A percentile compares a stretch with the other conserved stretches of the same genome.
Evolutionary conservation across 1,140 invertebrate genomes (phyloP).

Genomic region (Hylaeus volcanicus): DNA sequence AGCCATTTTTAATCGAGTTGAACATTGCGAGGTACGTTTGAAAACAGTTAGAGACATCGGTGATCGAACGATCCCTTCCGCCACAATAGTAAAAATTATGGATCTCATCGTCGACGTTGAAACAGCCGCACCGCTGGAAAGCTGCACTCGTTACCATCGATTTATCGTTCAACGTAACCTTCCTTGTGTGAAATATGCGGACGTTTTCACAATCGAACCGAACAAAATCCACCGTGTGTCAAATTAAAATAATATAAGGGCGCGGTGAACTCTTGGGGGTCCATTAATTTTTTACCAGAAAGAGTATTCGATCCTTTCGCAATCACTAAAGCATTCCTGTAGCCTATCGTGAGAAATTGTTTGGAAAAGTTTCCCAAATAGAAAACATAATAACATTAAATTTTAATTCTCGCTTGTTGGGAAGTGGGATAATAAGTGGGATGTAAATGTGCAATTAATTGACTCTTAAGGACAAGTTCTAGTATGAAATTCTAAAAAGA

Average conservation of each 20-base stretch:
- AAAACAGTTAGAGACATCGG: constrained; percentile 8
- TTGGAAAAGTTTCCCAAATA: too few relatives aligned
- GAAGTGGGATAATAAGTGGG: too few relatives aligned
- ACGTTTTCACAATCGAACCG: constrained; percentile 22
- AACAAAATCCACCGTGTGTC: constrained; percentile 29
- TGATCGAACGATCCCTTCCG: constrained; percentile 24
- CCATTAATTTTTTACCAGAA: neutral
- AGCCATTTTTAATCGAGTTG: neutral
- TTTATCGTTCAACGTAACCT: constrained; percentile 44
- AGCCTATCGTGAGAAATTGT: too few relatives aligned
- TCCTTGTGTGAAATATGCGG: constrained; percentile 13
- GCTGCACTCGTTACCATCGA: constrained; percentile 35
- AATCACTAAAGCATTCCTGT: too few relatives aligned
- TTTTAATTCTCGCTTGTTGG: too few relatives aligned
- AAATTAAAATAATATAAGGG: constrained; percentile 31
- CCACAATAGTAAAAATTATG: constrained; percentile 15
- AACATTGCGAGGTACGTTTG: constrained; percentile 5
- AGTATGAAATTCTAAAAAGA: too few relatives aligned
- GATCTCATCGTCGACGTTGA: constrained; percentile 16
- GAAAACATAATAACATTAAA: too few relatives aligned
- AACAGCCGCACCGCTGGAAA: constrained; percentile 10
- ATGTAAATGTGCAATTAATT: too few relatives aligned
- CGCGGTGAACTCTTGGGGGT: neutral
- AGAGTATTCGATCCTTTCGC: neutral
- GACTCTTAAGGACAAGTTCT: too few relatives aligned